phyloP scores from a whole-genome alignment of 2,797 vertebrate genomes.

The Notamacropus eugenii region DNA sequence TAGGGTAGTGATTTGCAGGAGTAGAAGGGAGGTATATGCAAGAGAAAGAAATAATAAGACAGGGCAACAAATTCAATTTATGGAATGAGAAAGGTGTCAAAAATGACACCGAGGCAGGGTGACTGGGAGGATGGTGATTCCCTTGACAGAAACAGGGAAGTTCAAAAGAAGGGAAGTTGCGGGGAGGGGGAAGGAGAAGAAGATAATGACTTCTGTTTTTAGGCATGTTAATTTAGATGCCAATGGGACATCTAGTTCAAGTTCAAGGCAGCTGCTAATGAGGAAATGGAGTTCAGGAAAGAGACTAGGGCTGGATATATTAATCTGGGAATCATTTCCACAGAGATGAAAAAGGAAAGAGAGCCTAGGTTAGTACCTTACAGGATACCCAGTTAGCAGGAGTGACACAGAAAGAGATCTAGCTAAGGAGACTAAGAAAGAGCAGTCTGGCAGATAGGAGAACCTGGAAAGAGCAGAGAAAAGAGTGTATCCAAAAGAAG shows the following conservation, averaged over 20 bases:
- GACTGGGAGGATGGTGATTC: not conserved
- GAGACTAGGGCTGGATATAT: not conserved
- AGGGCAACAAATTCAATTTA: not conserved
- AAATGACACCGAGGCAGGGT: not conserved
- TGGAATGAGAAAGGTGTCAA: not conserved
- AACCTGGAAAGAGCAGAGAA: not conserved
- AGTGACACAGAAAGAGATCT: not conserved
- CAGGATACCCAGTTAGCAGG: not conserved
- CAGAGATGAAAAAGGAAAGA: not conserved
- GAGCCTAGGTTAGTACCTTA: not conserved
- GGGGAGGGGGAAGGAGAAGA: not conserved
- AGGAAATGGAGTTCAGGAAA: not conserved
- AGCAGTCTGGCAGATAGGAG: not conserved
- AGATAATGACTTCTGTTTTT: not conserved
- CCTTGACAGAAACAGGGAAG: not conserved
- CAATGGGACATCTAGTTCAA: not conserved
- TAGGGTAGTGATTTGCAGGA: not conserved
- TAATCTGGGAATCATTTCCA: not conserved
- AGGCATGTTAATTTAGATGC: not conserved
- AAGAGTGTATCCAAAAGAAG: not conserved
- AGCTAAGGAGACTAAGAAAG: not conserved
- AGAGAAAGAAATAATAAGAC: not conserved
- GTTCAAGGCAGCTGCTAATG: not conserved
- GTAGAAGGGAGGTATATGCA: not conserved
- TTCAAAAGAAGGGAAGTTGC: not conserved